Evolutionary conservation across 1,140 invertebrate genomes (phyloP), one percentile per base, ranked within the genome.

Genomic region (Teleogryllus occipitalis): DNA sequence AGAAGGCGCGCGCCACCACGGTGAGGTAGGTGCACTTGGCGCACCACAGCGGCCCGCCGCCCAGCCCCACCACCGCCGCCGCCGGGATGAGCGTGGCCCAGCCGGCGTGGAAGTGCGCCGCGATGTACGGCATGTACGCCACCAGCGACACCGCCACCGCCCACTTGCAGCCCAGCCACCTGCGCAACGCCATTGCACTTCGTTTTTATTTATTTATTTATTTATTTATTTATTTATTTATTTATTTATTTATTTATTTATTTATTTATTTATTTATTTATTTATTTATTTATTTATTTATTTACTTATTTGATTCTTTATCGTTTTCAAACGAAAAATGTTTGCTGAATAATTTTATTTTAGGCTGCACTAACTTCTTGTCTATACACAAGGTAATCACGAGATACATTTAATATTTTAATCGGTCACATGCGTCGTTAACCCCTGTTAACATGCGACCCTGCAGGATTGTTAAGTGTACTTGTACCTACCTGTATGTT

Each of bases 21-120:
- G 94, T 95, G 0, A 97, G 86, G 83, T 97, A 97, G 15, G 93
- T 95, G 83, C 95, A 96, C 85, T 97, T 96, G 0, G 95, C 94
- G 77, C 94, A 94, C 96, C 96, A 97, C 18, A 97, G 87, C 0
- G 95, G 95, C 0, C 95, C 95, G 0, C 93, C 96, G 0, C 95
- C 95, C 14, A 97, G 88, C 12, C 97, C 96, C 0, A 95, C 92
- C 84, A 91, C 89, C 80, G 96, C 86, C 2, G 96, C 95, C 0
- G 94, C 92, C 0, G 96, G 96, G 39, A 97, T 92, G 82, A 98
- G 90, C 0, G 95, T 96, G 83, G 91, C 93, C 84, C 94, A 93
- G 80, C 87, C 88, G 0, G 96, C 94, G 84, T 95, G 93, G 85
- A 97, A 95, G 85, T 97, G 95, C 6, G 95, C 92, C 1, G 88